phyloP scores from a whole-genome alignment of 2,113 vertebrate genomes.

The Chaetodon auriga region DNA sequence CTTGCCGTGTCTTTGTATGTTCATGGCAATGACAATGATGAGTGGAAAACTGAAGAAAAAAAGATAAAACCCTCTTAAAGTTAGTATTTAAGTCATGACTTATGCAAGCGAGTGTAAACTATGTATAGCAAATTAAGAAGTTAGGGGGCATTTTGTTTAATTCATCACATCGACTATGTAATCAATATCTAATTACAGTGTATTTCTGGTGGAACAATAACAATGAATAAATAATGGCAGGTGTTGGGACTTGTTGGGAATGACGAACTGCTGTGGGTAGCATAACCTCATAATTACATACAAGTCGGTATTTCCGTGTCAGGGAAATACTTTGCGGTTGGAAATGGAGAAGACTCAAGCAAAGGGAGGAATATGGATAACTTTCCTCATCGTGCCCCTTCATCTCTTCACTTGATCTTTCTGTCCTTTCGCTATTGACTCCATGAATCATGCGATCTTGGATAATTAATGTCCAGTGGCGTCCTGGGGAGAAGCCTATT shows the following conservation, averaged over 20 bases:
- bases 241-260: slow-evolving; percentile 70
- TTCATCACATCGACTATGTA: slow-evolving; percentile 84
- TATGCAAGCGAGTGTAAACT: slow-evolving; percentile 64
- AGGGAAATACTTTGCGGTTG: slow-evolving; percentile 80
- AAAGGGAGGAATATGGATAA: slow-evolving; percentile 63
- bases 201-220: slow-evolving; percentile 84
- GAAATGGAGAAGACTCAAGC: slow-evolving; percentile 76
- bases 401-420: slow-evolving; percentile 72
- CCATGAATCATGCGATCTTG: slow-evolving; percentile 72
- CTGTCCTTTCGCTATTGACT: slow-evolving; percentile 67
- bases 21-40: slow-evolving; percentile 71
- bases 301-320: slow-evolving; percentile 84
- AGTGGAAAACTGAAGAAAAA: slow-evolving; percentile 50
- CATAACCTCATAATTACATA: slow-evolving; percentile 86
- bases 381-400: slow-evolving; percentile 68
- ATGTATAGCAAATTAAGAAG: slow-evolving; percentile 73
- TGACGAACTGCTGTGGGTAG: slow-evolving; percentile 78
- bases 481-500: slow-evolving; percentile 54
- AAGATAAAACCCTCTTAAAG: slow-evolving; percentile 45
- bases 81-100: slow-evolving; percentile 64
- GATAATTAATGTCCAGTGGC: slow-evolving; percentile 68
- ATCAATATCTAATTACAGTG: slow-evolving; percentile 86
- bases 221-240: slow-evolving; percentile 84
- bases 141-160: slow-evolving; percentile 82
- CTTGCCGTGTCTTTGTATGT: slow-evolving; percentile 52